Evolutionary conservation across 1,140 invertebrate species (phyloP).

Genomic region (Euura lappo): DNA sequence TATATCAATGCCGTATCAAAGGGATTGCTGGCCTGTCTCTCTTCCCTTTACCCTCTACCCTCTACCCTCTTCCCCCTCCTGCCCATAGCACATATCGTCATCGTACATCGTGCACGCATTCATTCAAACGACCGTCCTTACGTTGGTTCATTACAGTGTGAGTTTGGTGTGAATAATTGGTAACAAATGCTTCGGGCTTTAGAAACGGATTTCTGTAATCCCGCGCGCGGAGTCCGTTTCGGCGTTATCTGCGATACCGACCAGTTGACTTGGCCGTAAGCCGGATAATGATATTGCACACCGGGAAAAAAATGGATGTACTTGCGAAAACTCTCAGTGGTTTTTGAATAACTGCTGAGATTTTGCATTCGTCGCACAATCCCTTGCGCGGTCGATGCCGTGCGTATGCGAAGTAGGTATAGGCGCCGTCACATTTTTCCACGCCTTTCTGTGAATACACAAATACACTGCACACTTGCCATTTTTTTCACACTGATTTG

Average conservation of each 20-base stretch:
- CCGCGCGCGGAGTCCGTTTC: too few relatives aligned
- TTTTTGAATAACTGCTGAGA: conserved; percentile 25
- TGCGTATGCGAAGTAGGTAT: background rate
- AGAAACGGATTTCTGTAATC: background rate
- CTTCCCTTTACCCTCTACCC: background rate
- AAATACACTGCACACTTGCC: too few relatives aligned
- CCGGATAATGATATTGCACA: background rate
- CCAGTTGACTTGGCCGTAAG: background rate
- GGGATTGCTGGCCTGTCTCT: conserved; percentile 15
- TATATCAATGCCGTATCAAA: conserved; percentile 45
- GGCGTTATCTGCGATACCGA: background rate
- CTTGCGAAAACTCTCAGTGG: conserved; percentile 6
- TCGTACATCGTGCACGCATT: background rate
- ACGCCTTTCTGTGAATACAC: background rate
- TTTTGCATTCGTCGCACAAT: conserved; percentile 27
- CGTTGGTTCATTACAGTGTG: background rate
- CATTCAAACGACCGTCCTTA: background rate
- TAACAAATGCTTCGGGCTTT: background rate
- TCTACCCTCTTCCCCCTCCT: background rate
- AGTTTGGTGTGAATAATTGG: conserved; percentile 1
- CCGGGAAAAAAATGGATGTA: background rate
- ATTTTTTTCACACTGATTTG: background rate
- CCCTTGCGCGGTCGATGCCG: too few relatives aligned
- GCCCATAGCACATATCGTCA: background rate
- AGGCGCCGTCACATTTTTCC: background rate